Conservation (phyloP, 2,888 invertebrate genomes). For the Anoplius nigerrimus region DNA sequence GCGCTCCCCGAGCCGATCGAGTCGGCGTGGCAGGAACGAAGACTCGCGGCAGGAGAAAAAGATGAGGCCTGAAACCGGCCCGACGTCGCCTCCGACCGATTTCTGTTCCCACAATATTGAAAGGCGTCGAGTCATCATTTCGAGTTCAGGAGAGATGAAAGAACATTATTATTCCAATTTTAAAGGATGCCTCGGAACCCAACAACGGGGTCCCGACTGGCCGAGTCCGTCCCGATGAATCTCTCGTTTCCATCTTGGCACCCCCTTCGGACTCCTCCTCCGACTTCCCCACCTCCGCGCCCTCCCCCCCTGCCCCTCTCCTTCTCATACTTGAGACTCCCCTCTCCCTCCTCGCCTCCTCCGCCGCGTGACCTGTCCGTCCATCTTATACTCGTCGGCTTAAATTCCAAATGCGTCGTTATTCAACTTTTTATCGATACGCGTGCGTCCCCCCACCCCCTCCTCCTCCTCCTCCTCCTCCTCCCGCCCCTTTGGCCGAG, state of each 20-base stretch:
- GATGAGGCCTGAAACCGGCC: constrained; percentile 47
- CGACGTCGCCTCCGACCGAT: constrained; percentile 59
- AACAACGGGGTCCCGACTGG: constrained; percentile 35
- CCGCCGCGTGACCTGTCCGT: constrained; percentile 48
- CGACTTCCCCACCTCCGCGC: constrained; percentile 35
- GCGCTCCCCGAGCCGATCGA: too few relatives aligned
- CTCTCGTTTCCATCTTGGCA: constrained; percentile 55
- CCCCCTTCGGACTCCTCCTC: constrained; percentile 48
- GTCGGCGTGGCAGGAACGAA: too few relatives aligned
- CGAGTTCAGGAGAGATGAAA: constrained; percentile 68
- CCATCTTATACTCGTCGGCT: constrained; percentile 49
- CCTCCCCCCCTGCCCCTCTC: constrained; percentile 32
- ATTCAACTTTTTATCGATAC: constrained; percentile 65
- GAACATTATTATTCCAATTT: constrained; percentile 75
- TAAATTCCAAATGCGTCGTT: constrained; percentile 67
- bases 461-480: constrained; percentile 21
- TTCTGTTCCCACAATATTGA: constrained; percentile 74
- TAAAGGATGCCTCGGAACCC: constrained; percentile 64
- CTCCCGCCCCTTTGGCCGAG: not conserved
- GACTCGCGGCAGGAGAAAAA: constrained; percentile 10
- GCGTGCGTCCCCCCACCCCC: constrained; percentile 20
- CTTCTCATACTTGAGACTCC: constrained; percentile 14
- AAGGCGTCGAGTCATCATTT: constrained; percentile 73
- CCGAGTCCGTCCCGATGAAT: constrained; percentile 47
- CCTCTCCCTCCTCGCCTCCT: constrained; percentile 26